Evolutionary conservation across 1,140 invertebrate species (phyloP).

Genomic region (Eupristina koningsbergeri): DNA sequence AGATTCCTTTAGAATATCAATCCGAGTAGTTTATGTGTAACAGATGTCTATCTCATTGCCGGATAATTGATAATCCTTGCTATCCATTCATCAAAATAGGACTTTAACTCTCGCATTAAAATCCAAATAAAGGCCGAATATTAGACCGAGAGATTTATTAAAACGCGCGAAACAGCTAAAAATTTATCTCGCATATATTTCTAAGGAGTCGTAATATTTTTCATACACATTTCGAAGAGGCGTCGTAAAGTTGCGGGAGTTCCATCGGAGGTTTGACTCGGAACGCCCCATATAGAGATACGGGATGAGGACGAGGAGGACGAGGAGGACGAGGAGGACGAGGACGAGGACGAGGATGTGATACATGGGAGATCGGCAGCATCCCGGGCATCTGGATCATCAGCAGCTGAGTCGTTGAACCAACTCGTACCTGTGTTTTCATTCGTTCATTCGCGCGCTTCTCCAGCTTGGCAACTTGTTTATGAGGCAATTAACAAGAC

Average conservation of each 20-base stretch:
- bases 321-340: too few relatives aligned
- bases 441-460: slow-evolving; percentile 58
- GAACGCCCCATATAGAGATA: not conserved
- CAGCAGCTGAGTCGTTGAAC: not conserved
- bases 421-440: slow-evolving; percentile 29
- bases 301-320: too few relatives aligned
- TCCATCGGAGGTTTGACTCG: not conserved
- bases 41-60: too few relatives aligned
- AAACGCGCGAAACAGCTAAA: not conserved
- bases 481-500: slow-evolving; percentile 62
- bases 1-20: not conserved
- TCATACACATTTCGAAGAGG: not conserved
- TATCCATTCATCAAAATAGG: not conserved
- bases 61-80: not conserved
- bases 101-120: not conserved
- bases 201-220: not conserved
- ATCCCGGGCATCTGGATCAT: too few relatives aligned
- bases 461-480: slow-evolving; percentile 54
- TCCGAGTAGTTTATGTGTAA: too few relatives aligned
- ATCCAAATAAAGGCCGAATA: not conserved
- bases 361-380: not conserved
- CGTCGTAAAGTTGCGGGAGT: not conserved
- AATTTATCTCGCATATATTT: not conserved
- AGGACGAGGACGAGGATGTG: too few relatives aligned
- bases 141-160: not conserved